phyloP scores from a whole-genome alignment of 2,113 vertebrate species.

The Hippoglossus stenolepis region DNA sequence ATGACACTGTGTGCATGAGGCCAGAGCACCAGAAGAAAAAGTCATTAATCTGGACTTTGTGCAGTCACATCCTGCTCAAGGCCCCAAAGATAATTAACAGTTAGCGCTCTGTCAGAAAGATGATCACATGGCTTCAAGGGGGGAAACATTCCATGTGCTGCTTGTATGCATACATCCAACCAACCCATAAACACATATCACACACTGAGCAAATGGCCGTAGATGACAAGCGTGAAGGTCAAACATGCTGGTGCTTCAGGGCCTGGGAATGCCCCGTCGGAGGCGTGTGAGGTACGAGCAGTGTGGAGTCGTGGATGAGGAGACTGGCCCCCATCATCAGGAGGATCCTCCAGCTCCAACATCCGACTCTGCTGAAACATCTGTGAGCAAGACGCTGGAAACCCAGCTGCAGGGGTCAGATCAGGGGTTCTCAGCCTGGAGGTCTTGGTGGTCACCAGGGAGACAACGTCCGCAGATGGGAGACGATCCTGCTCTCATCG shows the following conservation, averaged over 20 bases:
- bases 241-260: conserved; percentile 26
- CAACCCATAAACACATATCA: conserved; percentile 35
- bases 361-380: conserved; percentile 32
- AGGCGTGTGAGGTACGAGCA: conserved; percentile 22
- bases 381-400: conserved; percentile 11
- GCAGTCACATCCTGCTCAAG: conserved; percentile 57
- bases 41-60: conserved; percentile 62
- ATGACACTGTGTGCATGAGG: conserved; percentile 54
- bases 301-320: not conserved
- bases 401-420: conserved; percentile 31
- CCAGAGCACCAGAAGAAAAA: conserved; percentile 65
- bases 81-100: conserved; percentile 51
- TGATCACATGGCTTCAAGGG: conserved; percentile 49
- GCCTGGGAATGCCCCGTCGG: conserved; percentile 10
- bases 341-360: conserved; percentile 16
- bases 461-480: conserved; percentile 2
- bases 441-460: not conserved
- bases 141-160: conserved; percentile 24
- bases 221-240: conserved; percentile 27
- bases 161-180: conserved; percentile 5
- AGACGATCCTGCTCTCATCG: not conserved
- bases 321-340: conserved; percentile 1
- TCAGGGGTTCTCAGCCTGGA: not conserved
- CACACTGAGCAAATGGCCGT: conserved; percentile 21
- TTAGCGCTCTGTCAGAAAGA: conserved; percentile 42